Base-by-base conservation (phyloP, 1,140 invertebrate species). In the Drosophila pectinifera region DNA sequence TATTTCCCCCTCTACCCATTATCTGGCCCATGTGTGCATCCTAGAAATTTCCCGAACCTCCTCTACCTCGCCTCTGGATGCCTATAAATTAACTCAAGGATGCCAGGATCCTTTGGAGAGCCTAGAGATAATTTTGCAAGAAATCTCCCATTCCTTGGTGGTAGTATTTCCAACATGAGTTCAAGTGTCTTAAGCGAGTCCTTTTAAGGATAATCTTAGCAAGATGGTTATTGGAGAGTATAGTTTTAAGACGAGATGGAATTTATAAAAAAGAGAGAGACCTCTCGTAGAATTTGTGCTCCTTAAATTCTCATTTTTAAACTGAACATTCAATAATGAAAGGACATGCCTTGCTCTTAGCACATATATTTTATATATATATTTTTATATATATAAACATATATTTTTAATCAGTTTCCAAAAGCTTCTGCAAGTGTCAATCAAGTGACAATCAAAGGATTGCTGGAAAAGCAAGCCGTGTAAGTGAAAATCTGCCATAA, bases 51-150 rank as follows among this genome's bases (percentile, higher is more conserved):
- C 39, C 20, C 22, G 7, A 16, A 43, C 56, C 28, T 24, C 42
- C 28, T 54, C 20, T 14, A 13, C 48, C 34, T 36, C 46, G 42
- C 45, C 43, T 57, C 48, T 51, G 53, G 49, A 57, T 64, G 55
- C 28, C 22, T 65, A 81, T 72, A 75, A 80, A 86, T 72, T 68
- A 72, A 59, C 82, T 57, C 54, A 38, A 56, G 64, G 49, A 70
- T 70, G 26, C 18, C 41, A 31, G 68, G 26, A 68, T 34, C 45
- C 20, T 22, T 16, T 34, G 24, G 51, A 48, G 34, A 48, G 42
- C 51, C 34, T 20, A 26, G 24, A 56, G 46, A 57, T 70, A 36
- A 42, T 39, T 38, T 41, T 57, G 42, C 51, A 56, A 14, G 20
- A 34, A 70, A 70, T 57, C n/a, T 56, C 18, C 13, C 24, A 68